Evolutionary conservation across 1,140 invertebrate genomes (phyloP), one percentile per base, ranked within the genome.

Genomic region (Micrasema longulum): DNA sequence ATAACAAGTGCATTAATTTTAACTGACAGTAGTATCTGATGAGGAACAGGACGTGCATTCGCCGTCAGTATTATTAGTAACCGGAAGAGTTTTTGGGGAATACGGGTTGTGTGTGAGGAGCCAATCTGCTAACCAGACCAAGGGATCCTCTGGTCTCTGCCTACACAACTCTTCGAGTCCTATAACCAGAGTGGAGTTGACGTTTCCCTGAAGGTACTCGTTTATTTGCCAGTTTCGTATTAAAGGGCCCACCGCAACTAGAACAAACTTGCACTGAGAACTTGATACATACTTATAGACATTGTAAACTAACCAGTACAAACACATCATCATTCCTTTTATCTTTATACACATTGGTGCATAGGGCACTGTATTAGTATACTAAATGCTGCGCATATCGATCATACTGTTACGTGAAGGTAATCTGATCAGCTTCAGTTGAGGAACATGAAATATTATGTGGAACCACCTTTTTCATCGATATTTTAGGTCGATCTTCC

Each of bases 91-190:
- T 26, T 26, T 36, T 7, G 68, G 41, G 22, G 91, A 91, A 77
- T 92, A 92, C 3, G 92, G 92, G 82, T 95, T 94, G 80, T 94
- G 90, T 22, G 84, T 79, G 1, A 91, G 80, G 26, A 95, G 81
- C 88, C 92, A 93, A 78, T 94, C 90, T 7, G 92, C 93, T 12
- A 95, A 79, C 90, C 91, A 95, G 6, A 90, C 74, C 52, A 95
- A 82, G 5, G 93, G 93, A 80, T 95, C 91, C 1, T 84, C 81
- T 0, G 93, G 93, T 74, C 91, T 91, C 66, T 88, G 83, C 77
- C 90, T 89, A 66, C 90, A 91, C 11, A 95, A 82, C 78, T 91
- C 84, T 2, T 89, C 88, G 10, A 95, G 82, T 9, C 89, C 93
- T 69, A 91, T 86, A 1, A 89, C 77, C 38, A 95, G 80, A 0